phyloP scores from a whole-genome alignment of 2,113 vertebrate species.

The Pantherophis guttatus region DNA sequence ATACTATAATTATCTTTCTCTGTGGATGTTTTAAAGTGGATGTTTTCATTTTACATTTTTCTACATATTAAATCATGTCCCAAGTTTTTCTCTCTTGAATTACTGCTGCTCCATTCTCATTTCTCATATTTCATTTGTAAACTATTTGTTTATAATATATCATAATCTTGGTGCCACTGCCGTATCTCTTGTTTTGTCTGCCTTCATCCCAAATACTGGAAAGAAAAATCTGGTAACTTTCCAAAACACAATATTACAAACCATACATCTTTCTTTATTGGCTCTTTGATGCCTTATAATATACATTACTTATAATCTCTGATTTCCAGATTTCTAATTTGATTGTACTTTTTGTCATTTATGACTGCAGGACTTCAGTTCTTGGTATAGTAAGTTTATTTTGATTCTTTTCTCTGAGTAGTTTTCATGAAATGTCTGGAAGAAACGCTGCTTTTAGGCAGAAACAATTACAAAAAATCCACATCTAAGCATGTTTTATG shows the following conservation, averaged over 20 bases:
- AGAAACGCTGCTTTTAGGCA: background rate
- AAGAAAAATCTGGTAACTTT: constrained; percentile 18
- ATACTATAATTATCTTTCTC: background rate
- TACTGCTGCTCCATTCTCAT: background rate
- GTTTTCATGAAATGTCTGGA: background rate
- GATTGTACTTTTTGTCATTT: constrained; percentile 3
- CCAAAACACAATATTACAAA: constrained; percentile 20
- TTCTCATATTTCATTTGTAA: constrained; percentile 13
- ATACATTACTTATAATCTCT: background rate
- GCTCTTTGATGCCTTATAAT: background rate
- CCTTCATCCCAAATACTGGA: background rate
- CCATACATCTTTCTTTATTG: constrained; percentile 16
- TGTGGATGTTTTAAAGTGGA: background rate
- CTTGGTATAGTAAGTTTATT: background rate
- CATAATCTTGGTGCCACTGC: background rate
- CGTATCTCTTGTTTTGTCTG: background rate
- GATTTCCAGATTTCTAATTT: background rate
- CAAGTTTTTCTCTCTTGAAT: background rate
- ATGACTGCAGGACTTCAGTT: background rate
- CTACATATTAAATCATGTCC: background rate
- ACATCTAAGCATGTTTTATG: background rate
- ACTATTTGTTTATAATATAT: background rate
- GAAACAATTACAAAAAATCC: background rate
- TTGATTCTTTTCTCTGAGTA: background rate
- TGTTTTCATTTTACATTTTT: background rate